Evolutionary conservation across 64 coral and sea anemone species (phyloP).

Genomic region (Acropora tenuis): DNA sequence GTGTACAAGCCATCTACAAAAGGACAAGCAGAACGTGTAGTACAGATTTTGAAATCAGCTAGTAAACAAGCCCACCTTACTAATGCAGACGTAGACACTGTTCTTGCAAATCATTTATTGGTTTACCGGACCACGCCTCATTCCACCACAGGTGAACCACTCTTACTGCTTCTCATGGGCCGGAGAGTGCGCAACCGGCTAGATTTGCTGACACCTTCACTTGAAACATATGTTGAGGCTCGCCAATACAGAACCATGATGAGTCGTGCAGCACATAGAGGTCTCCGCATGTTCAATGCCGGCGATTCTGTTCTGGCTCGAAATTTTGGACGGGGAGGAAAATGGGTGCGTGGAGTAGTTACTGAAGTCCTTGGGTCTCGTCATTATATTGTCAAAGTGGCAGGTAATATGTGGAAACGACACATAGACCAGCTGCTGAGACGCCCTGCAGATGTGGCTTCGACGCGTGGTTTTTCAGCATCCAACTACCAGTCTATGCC

Average conservation of each 20-base stretch:
- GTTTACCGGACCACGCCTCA: conserved; percentile 48
- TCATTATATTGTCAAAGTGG: conserved; percentile 56
- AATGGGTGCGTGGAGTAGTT: conserved; percentile 46
- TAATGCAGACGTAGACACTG: conserved; percentile 19
- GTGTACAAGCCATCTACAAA: conserved; percentile 53
- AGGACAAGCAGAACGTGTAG: conserved; percentile 56
- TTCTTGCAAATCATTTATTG: conserved; percentile 50
- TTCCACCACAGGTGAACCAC: conserved; percentile 53
- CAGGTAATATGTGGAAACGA: conserved; percentile 52
- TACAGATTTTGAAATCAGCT: conserved; percentile 55
- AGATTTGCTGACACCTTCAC: conserved; percentile 49
- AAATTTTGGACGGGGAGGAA: conserved; percentile 41
- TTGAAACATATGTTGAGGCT: conserved; percentile 40
- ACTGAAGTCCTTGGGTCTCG: conserved; percentile 59
- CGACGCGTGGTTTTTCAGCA: neutral
- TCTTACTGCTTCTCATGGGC: too few relatives aligned
- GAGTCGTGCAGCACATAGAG: conserved; percentile 16
- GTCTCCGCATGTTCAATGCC: conserved; percentile 12
- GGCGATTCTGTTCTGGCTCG: conserved; percentile 21
- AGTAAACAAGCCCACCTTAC: neutral
- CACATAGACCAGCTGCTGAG: conserved; percentile 49
- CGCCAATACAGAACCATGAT: conserved; percentile 21
- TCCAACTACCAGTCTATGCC: neutral
- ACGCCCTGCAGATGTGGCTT: conserved; percentile 5
- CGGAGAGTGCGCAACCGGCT: neutral